Percentiles rank a stretch among this genome's conserved stretches.
These are phyloP conservation scores for Nycteola revayana DNA, from an alignment of 2,888 invertebrate genomes.

Conservation along the genomic window DNA sequence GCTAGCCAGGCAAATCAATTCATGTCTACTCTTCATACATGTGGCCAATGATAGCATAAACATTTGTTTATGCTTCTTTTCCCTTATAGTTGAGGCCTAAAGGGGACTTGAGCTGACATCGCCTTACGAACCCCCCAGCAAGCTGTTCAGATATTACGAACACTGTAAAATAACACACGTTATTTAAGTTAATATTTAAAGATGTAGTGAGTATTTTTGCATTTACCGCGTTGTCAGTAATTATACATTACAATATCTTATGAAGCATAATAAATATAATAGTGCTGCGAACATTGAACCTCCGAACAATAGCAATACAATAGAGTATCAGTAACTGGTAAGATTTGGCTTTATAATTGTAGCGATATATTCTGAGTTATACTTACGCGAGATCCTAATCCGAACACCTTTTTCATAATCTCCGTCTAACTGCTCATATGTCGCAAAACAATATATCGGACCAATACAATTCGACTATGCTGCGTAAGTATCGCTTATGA, in stretches of 20 bases:
- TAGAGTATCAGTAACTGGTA: constrained; percentile 34
- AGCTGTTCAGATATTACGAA: no score
- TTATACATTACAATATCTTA: constrained; percentile 31
- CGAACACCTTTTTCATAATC: no score
- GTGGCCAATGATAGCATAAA: no score
- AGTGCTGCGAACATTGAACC: constrained; percentile 28
- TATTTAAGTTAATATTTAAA: constrained; percentile 19
- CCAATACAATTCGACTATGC: constrained; percentile 28
- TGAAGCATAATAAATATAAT: constrained; percentile 49
- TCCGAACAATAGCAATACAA: constrained; percentile 39
- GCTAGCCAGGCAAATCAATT: no score
- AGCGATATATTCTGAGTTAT: constrained; percentile 40
- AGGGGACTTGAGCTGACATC: no score
- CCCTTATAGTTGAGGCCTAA: no score
- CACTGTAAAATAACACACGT: no score
- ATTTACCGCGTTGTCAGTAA: constrained; percentile 44
- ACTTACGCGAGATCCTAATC: constrained; percentile 35
- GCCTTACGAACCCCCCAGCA: no score
- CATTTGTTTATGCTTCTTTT: no score
- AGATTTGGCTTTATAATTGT: constrained; percentile 46
- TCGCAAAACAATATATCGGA: no score
- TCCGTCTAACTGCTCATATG: no score
- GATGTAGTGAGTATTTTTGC: constrained; percentile 45
- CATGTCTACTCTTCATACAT: no score
- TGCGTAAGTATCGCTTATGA: constrained; percentile 58